Base-by-base conservation (phyloP, 2,888 invertebrate species). In the Bugulina stolonifera region DNA sequence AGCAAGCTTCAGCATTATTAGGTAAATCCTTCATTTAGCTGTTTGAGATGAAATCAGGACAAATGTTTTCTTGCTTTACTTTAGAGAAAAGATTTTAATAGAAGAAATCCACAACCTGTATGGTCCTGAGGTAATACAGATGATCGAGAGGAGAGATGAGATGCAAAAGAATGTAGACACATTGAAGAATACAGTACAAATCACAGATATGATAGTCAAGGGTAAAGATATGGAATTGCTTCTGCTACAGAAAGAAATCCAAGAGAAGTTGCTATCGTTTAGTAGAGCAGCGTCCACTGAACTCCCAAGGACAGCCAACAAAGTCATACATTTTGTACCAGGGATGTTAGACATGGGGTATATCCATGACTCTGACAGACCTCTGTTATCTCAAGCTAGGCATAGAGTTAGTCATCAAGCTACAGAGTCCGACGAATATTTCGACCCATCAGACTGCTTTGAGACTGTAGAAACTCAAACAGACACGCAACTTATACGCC, bases 211-310 rank as follows among this genome's bases (percentile, higher is more conserved):
- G 35, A 79, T 83, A 34, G 76, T 82, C 76, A 80, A 80, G 72
- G 82, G 82, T 72, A 79, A 79, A 72, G 80, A 80, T 22, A 79
- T 84, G 23, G 84, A 83, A 75, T 79, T 84, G 75, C 75, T 84
- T 35, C 77, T 84, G 1, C 73, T 83, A 14, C 81, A 83, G 75
- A 80, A 80, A 69, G 80, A 83, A 73, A 77, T 84, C 27, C 78
- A 82, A 74, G 78, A 78, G 32, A 83, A 83, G 73, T 77, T 84
- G 71, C 77, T 77, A 27, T 74, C 77, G 1, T 75, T 83, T 43
- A 54, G 52, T 43, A 2, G 52, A 2, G 2, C 43, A 1, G 70
- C 35, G 29, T n/a, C 32, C 2, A 54, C 23, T 2, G 70, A 83
- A 54, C 77, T 83, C 14, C 85, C 85, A 0, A 71, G 72, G 1